Evolutionary conservation across 2,113 vertebrate species (phyloP), one percentile per base, ranked within the genome.

Genomic region (Pterocles burchelli): DNA sequence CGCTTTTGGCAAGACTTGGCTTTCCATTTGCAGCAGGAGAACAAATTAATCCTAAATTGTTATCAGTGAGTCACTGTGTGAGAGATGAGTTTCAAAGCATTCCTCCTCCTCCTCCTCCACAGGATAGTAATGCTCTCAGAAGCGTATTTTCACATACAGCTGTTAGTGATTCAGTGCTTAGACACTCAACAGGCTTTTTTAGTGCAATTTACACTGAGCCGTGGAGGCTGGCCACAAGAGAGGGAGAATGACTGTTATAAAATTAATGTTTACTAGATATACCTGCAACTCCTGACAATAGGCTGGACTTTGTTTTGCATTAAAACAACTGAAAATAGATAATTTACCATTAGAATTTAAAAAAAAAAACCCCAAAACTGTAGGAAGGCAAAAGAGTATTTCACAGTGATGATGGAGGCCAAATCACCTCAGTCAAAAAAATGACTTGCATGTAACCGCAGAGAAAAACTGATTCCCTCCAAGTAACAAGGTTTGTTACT

Each of bases 71-170:
- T 93, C 73, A 94, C 49, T 77, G 62, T 1, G 1, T 33, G 4
- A 82, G 71, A 63, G 45, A 89, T 59, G 79, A 88, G 59, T 94
- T 95, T 96, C 95, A 96, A 93, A 96, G 89, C 87, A 94, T 94
- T 91, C 83, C 43, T 82, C 34, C 33, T 91, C 83, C 43, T 82
- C 34, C 33, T 72, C n/a, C 38, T 89, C 55, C 79, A 49, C 82
- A 83, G 72, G 51, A 65, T 7, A 72, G 83, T 45, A 83, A 46
- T 0, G 0, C 67, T 88, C 57, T 90, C 55, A 19, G 63, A 85
- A 91, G 70, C 20, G 5, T 78, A 24, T 83, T 94, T 89, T 85
- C 65, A 57, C 58, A 46, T 75, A 77, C 67, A 93, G 87, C 89
- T 96, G 85, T 80, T 87, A 90, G 51, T 91, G 76, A 90, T 80